phyloP scores from a whole-genome alignment of 2,797 vertebrate species.

The Anguilla marmorata region DNA sequence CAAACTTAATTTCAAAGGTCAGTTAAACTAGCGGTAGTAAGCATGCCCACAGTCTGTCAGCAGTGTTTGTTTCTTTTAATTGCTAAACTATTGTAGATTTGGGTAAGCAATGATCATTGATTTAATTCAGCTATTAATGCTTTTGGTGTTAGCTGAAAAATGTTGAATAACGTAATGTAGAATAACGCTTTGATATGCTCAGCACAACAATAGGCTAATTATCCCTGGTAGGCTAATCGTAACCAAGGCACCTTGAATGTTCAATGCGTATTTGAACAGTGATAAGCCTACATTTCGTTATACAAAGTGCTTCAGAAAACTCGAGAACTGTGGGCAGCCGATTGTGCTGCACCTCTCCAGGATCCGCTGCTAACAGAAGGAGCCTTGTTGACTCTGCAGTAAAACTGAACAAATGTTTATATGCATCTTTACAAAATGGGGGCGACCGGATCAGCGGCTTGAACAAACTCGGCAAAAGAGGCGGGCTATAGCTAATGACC shows the following conservation, averaged over 20 bases:
- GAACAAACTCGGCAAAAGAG: slow-evolving; percentile 35
- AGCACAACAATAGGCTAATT: neutral
- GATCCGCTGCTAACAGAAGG: slow-evolving; percentile 22
- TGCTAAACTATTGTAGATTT: no score
- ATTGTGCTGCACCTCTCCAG: neutral
- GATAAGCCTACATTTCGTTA: neutral
- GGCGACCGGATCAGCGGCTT: slow-evolving; percentile 41
- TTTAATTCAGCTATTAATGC: neutral
- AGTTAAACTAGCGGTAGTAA: no score
- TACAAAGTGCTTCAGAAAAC: slow-evolving; percentile 1
- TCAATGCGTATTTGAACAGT: neutral
- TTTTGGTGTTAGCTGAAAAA: neutral
- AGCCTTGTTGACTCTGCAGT: slow-evolving; percentile 34
- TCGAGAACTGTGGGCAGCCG: neutral
- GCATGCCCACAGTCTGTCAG: no score
- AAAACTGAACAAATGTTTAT: slow-evolving; percentile 55
- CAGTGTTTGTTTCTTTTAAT: no score
- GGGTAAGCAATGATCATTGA: neutral
- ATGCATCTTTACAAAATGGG: slow-evolving; percentile 37
- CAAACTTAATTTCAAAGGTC: no score
- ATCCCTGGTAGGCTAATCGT: neutral
- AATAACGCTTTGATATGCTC: no score
- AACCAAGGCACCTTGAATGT: neutral
- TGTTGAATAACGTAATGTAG: neutral
- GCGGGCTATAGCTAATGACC: slow-evolving; percentile 24